Evolutionary conservation across 1,140 invertebrate species (phyloP).

Genomic region (Halyomorpha halys): DNA sequence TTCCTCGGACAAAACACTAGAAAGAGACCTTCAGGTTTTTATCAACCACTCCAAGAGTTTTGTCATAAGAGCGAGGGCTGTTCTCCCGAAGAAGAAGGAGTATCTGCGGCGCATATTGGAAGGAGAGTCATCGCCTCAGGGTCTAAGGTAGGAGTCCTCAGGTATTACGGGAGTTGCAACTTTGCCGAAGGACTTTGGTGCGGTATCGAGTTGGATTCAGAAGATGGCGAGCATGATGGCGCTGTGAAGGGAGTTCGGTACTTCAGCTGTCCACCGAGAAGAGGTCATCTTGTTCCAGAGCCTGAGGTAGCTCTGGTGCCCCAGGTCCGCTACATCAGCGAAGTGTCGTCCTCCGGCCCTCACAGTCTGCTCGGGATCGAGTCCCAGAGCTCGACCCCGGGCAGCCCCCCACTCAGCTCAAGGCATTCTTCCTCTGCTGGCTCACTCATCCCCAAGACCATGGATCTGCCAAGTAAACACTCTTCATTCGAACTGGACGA

Average conservation of each 20-base stretch:
- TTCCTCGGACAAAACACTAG: slow-evolving; percentile 26
- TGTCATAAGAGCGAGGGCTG: slow-evolving; percentile 18
- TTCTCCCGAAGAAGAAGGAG: slow-evolving; percentile 10
- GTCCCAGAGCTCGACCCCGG: slow-evolving; percentile 26
- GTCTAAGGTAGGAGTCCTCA: slow-evolving; percentile 42
- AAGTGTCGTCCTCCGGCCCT: slow-evolving; percentile 26
- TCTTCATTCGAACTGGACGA: slow-evolving; percentile 66
- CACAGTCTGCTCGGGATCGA: slow-evolving; percentile 26
- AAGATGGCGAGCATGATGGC: slow-evolving; percentile 52
- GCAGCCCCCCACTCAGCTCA: slow-evolving; percentile 28
- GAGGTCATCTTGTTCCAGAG: slow-evolving; percentile 44
- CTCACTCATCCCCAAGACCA: slow-evolving; percentile 31
- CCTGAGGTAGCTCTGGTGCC: slow-evolving; percentile 35
- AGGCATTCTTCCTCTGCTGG: slow-evolving; percentile 34
- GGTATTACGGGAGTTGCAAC: slow-evolving; percentile 46
- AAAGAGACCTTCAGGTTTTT: slow-evolving; percentile 26
- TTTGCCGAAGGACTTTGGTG: slow-evolving; percentile 51
- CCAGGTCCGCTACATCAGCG: slow-evolving; percentile 16
- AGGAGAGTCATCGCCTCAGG: slow-evolving; percentile 43
- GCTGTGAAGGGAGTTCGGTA: slow-evolving; percentile 45
- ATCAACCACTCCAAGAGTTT: slow-evolving; percentile 27
- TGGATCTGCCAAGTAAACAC: slow-evolving; percentile 46
- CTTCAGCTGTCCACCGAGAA: slow-evolving; percentile 40
- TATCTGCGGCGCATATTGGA: slow-evolving; percentile 37
- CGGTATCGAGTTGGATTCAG: slow-evolving; percentile 48